phyloP scores from a whole-genome alignment of 2,113 vertebrate genomes.

The Dolichotis patagonum region DNA sequence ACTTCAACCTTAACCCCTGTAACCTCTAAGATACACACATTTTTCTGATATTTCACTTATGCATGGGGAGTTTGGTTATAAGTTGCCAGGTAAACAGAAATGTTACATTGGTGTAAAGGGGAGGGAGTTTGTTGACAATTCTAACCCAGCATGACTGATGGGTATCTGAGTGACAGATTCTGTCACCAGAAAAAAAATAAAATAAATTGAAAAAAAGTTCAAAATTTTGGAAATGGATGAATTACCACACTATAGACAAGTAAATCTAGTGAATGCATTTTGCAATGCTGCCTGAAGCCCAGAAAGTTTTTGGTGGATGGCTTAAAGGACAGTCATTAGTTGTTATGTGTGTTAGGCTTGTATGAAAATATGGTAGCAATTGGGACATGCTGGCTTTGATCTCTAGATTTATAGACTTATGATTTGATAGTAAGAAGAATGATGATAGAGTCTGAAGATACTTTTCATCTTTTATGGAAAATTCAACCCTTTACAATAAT shows the following conservation, averaged over 20 bases:
- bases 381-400: neutral
- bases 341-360: neutral
- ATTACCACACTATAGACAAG: neutral
- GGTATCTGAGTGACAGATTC: neutral
- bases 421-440: neutral
- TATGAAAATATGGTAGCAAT: neutral
- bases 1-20: neutral
- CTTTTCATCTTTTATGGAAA: neutral
- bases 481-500: neutral
- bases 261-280: neutral
- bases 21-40: neutral
- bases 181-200: neutral
- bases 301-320: neutral
- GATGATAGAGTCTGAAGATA: neutral
- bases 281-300: neutral
- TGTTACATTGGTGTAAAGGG: neutral
- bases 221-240: slow-evolving; percentile 22
- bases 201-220: neutral
- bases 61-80: neutral
- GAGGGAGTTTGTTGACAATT: neutral
- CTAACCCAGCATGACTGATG: neutral
- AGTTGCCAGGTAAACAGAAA: neutral
- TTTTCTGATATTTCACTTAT: neutral
- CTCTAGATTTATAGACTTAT: neutral
- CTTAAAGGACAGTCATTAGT: neutral